Percentiles rank a stretch among this genome's conserved stretches.
Evolutionary conservation across 2,888 invertebrate species (phyloP).

Genomic region (Yponomeuta sedellus): DNA sequence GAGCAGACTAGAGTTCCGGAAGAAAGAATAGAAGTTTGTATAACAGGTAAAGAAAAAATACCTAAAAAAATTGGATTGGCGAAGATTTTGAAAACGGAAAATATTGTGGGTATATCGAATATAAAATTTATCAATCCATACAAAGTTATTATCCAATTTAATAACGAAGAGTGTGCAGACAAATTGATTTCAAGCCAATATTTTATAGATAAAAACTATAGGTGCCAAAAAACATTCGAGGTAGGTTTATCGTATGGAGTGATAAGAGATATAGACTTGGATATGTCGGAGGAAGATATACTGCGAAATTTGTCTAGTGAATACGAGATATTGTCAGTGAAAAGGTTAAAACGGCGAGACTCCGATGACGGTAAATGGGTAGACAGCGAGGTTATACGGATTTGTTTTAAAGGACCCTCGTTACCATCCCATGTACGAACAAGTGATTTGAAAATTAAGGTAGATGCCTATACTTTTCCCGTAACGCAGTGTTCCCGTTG

Average conservation of each 20-base stretch:
- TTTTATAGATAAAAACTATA: not conserved
- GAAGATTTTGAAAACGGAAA: conserved; percentile 1
- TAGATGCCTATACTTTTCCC: conserved; percentile 12
- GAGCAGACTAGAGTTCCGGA: not conserved
- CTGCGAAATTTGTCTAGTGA: not conserved
- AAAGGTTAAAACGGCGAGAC: conserved; percentile 7
- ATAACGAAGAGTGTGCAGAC: not conserved
- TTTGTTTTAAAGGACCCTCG: conserved; percentile 10
- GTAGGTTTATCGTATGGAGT: not conserved
- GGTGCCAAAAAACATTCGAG: not conserved
- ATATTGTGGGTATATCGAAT: not conserved
- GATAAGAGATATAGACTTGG: conserved; percentile 10
- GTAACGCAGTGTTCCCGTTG: conserved; percentile 11
- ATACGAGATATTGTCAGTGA: not conserved
- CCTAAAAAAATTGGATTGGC: conserved; percentile 16
- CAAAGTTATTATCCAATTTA: conserved; percentile 2
- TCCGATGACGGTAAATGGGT: conserved; percentile 1
- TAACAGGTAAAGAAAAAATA: conserved; percentile 2
- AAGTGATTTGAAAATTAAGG: not conserved
- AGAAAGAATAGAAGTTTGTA: conserved; percentile 3
- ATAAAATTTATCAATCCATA: conserved; percentile 5
- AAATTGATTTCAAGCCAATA: not conserved
- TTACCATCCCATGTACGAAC: conserved; percentile 12
- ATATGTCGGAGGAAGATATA: conserved; percentile 1
- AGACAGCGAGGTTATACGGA: conserved; percentile 10